Base-by-base conservation (phyloP, 2,113 vertebrate species). In the Pelobates fuscus region DNA sequence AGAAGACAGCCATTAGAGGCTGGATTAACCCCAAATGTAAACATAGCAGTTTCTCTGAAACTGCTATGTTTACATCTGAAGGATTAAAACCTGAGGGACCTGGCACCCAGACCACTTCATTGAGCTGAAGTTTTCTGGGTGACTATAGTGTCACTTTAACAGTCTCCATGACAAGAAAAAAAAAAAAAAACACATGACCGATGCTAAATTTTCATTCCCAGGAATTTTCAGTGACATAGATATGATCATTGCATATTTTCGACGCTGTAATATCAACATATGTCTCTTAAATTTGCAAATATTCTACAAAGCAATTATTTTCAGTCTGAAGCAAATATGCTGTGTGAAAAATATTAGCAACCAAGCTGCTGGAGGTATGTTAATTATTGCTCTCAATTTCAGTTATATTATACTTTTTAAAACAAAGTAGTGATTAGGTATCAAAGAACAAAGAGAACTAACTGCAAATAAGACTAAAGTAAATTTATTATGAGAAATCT, bases 241-340 rank as follows among this genome's bases (percentile, higher is more conserved):
- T 59, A 63, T 8, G 12, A 49, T 72, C 59, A 37, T 63, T 37
- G 20, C 24, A 7, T 15, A 37, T 32, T 64, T 17, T 30, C n/a
- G n/a, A n/a, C n/a, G n/a, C n/a, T n/a, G n/a, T n/a, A n/a, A n/a
- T 62, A 1, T 23, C 11, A 18, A 14, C 70, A 54, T 30, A 17
- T 63, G 44, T 21, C 11, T 58, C 27, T 52, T 52, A 30, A 32
- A 62, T 32, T 10, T 71, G 44, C 6, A 29, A 32, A 44, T 12
- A 20, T 20, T 71, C 20, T 52, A 62, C 24, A 63, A 43, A 14
- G 54, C 60, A 71, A 71, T 62, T 71, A 71, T 71, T 71, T 71
- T 52, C 11, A 30, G 26, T 62, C 12, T 49, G 25, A 71, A 25
- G 24, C 67, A 70, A 46, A 71, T 49, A 62, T 71, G 27, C 41